phyloP scores from a whole-genome alignment of 2,888 invertebrate genomes.

The Pseudococcus jackbeardsleyi region DNA sequence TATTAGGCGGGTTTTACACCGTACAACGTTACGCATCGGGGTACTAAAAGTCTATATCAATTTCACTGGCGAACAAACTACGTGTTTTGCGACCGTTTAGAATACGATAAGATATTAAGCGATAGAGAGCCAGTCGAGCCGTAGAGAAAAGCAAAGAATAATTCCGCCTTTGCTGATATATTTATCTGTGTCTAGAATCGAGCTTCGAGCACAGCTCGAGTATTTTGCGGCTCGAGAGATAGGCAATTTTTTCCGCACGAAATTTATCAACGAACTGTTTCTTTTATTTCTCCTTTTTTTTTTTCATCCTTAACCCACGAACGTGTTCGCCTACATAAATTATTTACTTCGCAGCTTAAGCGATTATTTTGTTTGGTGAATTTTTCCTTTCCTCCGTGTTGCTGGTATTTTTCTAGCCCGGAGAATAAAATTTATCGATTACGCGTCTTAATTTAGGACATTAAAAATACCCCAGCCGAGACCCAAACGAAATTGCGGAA shows the following conservation, averaged over 20 bases:
- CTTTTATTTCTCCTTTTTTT: neutral
- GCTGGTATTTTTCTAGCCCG: neutral
- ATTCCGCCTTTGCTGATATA: conserved; percentile 7
- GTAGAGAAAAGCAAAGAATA: neutral
- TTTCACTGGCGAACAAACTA: conserved; percentile 1
- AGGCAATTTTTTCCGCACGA: conserved; percentile 11
- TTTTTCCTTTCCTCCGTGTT: neutral
- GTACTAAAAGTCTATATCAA: conserved; percentile 39
- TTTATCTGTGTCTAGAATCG: neutral
- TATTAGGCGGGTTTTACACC: conserved; percentile 29
- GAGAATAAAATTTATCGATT: conserved; percentile 16
- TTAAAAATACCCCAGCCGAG: neutral
- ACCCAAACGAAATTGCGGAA: neutral
- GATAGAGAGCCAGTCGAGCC: neutral
- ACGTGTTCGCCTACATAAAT: conserved; percentile 28
- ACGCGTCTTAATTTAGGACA: conserved; percentile 6
- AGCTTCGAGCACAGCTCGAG: neutral
- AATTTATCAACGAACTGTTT: neutral
- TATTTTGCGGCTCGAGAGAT: conserved; percentile 1
- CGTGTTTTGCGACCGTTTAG: conserved; percentile 40
- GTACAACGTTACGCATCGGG: conserved; percentile 9
- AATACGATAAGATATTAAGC: conserved; percentile 31
- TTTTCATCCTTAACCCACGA: neutral
- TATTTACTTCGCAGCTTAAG: conserved; percentile 44
- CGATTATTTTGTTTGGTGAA: conserved; percentile 19